phyloP scores from a whole-genome alignment of 2,888 invertebrate genomes.

The Zelleria hepariella region DNA sequence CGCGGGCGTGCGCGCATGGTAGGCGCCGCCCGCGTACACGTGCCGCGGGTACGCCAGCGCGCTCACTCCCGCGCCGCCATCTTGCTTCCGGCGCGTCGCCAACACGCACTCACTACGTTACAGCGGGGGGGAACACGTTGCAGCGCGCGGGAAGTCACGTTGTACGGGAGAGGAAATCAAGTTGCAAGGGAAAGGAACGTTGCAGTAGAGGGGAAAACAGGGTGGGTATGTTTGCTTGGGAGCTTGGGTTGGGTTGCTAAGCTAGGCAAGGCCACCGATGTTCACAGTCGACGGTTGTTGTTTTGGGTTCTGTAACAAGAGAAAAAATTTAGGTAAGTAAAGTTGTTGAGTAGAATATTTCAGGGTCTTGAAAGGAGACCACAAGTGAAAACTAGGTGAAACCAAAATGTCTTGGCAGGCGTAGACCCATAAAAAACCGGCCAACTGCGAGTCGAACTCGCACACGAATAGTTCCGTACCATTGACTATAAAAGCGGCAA shows the following conservation, averaged over 20 bases:
- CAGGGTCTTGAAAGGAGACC: too few species aligned
- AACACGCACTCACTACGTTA: neutral
- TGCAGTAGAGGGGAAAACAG: too few species aligned
- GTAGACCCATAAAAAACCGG: too few species aligned
- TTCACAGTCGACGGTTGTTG: conserved; percentile 9
- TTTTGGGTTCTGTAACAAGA: conserved; percentile 32
- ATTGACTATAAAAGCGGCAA: too few species aligned
- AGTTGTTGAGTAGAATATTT: neutral
- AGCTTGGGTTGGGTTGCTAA: neutral
- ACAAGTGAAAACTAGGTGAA: too few species aligned
- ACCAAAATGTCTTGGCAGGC: too few species aligned
- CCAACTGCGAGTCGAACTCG: too few species aligned
- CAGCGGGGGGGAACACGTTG: neutral
- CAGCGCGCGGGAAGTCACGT: too few species aligned
- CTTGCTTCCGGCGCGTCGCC: conserved; percentile 20
- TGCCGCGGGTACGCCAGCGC: conserved; percentile 43
- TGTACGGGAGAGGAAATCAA: too few species aligned
- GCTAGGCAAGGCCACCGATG: conserved; percentile 4
- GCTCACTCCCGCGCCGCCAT: conserved; percentile 39
- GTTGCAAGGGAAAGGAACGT: too few species aligned
- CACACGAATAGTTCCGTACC: too few species aligned
- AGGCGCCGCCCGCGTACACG: conserved; percentile 58
- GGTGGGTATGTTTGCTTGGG: neutral
- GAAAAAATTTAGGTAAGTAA: neutral
- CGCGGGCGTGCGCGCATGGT: conserved; percentile 60